Evolutionary conservation across 2,113 vertebrate genomes (phyloP).

Genomic region (Apus apus): DNA sequence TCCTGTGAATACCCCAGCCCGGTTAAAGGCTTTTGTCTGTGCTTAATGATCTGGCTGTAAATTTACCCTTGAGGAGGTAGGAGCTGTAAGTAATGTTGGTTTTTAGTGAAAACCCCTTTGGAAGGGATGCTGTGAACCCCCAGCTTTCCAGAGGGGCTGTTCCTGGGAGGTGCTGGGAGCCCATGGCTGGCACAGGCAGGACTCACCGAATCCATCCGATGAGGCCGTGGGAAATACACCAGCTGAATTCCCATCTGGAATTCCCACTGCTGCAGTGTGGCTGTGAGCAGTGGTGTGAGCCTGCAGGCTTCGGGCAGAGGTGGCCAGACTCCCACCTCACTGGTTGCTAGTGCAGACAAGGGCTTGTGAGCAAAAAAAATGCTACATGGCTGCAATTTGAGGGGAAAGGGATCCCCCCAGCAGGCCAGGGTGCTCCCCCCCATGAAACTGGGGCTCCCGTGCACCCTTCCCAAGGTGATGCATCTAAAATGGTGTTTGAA

Average conservation of each 20-base stretch:
- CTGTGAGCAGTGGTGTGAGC: neutral
- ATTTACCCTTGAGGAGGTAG: neutral
- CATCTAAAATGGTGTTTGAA: no score
- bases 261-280: neutral
- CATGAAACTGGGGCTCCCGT: no score
- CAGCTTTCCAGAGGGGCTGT: neutral
- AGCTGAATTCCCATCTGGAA: neutral
- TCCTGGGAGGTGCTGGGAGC: neutral
- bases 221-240: neutral
- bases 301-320: no score
- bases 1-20: neutral
- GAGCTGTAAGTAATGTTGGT: slow-evolving; percentile 4
- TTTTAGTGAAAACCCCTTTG: neutral
- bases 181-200: neutral
- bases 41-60: neutral
- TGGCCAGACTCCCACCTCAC: no score
- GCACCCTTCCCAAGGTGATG: no score
- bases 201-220: rapidly evolving
- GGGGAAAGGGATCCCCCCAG: no score
- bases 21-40: neutral
- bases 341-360: no score
- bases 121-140: neutral
- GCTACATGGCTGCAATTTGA: no score
- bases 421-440: no score
- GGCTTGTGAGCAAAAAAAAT: no score